Evolutionary conservation across 2,113 vertebrate species (phyloP).

Genomic region (Hippopotamus amphibius): DNA sequence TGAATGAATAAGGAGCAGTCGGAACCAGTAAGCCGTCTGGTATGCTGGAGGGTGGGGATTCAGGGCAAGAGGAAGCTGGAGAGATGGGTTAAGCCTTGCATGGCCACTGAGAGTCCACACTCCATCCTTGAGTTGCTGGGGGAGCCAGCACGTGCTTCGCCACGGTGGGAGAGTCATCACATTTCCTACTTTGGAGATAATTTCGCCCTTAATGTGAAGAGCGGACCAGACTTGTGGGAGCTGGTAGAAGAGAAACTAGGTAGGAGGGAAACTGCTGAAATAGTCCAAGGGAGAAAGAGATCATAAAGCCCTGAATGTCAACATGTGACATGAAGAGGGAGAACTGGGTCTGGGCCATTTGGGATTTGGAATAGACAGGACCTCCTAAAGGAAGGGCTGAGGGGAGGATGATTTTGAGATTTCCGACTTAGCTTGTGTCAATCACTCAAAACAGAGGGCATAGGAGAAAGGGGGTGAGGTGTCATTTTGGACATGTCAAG

Average conservation of each 20-base stretch:
- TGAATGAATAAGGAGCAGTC: neutral
- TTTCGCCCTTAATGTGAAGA: neutral
- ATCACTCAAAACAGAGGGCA: neutral
- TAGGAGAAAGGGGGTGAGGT: neutral
- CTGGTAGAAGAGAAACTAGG: neutral
- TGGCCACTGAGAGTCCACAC: neutral
- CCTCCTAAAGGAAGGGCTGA: neutral
- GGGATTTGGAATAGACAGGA: neutral
- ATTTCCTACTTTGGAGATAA: neutral
- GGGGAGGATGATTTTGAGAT: neutral
- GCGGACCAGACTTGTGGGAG: neutral
- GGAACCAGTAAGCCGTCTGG: neutral
- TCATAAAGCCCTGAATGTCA: neutral
- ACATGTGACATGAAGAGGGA: neutral
- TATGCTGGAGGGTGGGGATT: neutral
- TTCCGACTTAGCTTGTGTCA: constrained; percentile 4
- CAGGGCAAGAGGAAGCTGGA: neutral
- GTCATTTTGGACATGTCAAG: neutral
- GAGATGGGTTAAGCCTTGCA: neutral
- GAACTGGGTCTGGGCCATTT: rapidly evolving
- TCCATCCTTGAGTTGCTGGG: neutral
- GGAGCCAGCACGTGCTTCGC: neutral
- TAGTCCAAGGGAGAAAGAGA: no score
- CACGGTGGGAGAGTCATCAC: rapidly evolving
- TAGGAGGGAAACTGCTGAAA: neutral